Conservation (phyloP, 2,113 vertebrate species). For the Eretmochelys imbricata region DNA sequence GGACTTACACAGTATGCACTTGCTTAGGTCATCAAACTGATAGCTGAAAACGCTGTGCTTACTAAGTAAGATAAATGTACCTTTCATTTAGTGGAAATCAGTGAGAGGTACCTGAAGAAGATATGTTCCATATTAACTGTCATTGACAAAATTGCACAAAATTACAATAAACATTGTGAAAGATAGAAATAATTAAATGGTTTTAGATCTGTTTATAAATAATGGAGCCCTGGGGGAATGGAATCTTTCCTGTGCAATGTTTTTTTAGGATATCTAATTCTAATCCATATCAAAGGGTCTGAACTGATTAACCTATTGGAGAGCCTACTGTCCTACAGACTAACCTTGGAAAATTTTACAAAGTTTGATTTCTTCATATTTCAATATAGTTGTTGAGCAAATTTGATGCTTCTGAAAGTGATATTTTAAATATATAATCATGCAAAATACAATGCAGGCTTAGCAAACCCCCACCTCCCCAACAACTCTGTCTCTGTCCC, state of each 20-base stretch:
- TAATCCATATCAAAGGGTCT: accelerated
- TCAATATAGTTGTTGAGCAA: not conserved
- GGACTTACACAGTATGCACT: not conserved
- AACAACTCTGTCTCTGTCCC: not conserved
- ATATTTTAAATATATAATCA: not conserved
- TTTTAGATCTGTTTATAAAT: not conserved
- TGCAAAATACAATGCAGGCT: not conserved
- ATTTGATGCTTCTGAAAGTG: not conserved
- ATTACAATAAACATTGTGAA: not conserved
- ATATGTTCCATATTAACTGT: not conserved
- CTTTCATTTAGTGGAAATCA: not conserved
- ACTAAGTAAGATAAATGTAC: not conserved
- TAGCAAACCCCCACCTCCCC: not conserved
- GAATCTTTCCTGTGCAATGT: not conserved
- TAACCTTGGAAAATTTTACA: not conserved
- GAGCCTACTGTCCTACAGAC: not conserved
- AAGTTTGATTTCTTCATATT: not conserved
- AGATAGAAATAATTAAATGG: not conserved
- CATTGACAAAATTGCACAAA: not conserved
- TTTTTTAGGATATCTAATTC: not conserved
- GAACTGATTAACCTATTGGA: not conserved
- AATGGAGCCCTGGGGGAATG: not conserved
- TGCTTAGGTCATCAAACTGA: not conserved
- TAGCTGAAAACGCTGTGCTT: not conserved
- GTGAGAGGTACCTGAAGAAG: not conserved